Conservation (phyloP, 2,888 invertebrate genomes). For the Andrena haemorrhoa region DNA sequence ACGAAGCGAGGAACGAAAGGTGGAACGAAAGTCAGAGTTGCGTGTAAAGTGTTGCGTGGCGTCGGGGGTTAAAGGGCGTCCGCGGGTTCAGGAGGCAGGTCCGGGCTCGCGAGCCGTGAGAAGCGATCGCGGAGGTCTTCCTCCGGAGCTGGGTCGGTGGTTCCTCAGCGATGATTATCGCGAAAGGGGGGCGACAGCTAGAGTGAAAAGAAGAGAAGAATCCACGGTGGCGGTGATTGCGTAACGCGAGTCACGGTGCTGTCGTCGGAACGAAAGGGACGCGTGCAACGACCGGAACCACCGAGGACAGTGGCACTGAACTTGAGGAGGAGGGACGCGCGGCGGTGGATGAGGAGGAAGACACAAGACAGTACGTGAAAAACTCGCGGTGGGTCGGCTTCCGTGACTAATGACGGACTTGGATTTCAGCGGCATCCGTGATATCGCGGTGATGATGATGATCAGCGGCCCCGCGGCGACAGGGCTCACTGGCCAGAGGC, state of each 20-base stretch:
- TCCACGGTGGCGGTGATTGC: conserved; percentile 55
- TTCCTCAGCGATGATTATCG: background rate
- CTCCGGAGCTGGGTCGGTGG: background rate
- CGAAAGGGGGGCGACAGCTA: conserved; percentile 12
- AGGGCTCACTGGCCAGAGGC: conserved; percentile 11
- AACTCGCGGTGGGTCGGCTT: conserved; percentile 51
- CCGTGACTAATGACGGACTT: conserved; percentile 71
- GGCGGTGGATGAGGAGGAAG: background rate
- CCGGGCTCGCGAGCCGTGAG: conserved; percentile 45
- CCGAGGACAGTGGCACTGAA: conserved; percentile 78
- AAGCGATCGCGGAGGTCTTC: conserved; percentile 40
- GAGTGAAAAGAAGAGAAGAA: conserved; percentile 42
- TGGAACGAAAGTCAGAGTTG: background rate
- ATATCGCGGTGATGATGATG: conserved; percentile 59
- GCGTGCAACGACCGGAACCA: conserved; percentile 78
- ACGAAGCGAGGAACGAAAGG: background rate
- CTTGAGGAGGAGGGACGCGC: conserved; percentile 58
- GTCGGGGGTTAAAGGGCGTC: conserved; percentile 30
- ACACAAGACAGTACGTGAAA: conserved; percentile 36
- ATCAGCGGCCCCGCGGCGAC: conserved; percentile 42
- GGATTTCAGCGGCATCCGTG: conserved; percentile 63
- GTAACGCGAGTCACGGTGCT: conserved; percentile 60
- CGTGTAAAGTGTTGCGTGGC: conserved; percentile 5
- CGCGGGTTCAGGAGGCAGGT: background rate
- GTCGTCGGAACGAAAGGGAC: conserved; percentile 53